Evolutionary conservation across 2,113 vertebrate species (phyloP), one percentile per base, ranked within the genome.

Genomic region (Miniopterus natalensis): DNA sequence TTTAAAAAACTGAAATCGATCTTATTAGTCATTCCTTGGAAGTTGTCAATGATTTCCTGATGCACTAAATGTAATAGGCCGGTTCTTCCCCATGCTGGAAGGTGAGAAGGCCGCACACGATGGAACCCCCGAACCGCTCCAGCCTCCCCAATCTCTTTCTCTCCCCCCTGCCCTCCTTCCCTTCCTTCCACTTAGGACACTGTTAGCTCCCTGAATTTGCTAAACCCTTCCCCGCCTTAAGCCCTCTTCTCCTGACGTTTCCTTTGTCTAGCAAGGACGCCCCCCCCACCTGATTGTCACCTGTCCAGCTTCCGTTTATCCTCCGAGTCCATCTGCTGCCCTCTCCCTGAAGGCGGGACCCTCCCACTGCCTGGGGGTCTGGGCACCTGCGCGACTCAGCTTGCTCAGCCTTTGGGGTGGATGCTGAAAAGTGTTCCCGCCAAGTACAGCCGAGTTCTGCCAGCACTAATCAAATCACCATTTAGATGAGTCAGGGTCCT

Each of bases 241-340:
- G 10, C 11, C 42, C 25, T 40, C 36, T 51, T 77, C 36, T 51
- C 29, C 51, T 17, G 40, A n/a, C 3, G 23, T 70, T 31, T 27
- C 31, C 23, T 86, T 29, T 31, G 5, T 23, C 57, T 40, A 45
- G 27, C 25, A 51, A 68, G n/a, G 51, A 68, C 53, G 21, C 11
- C 5, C 20, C 27, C 1, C 5, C 6, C 2, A 3, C 1, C n/a
- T 29, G 17, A 10, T 36, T 29, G 2, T 59, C n/a, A 21, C 47
- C 15, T n/a, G 18, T 13, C 29, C 6, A 68, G 6, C 13, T 55
- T 25, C 8, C 10, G 7, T 8, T 14, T 51, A 18, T 29, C 36
- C 21, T 80, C n/a, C 68, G 11, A 7, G 3, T 8, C 25, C 7
- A 21, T 21, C 55, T 57, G 25, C 40, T 70, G 29, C 73, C 66